Percentiles rank a stretch among this genome's conserved stretches.
phyloP scores from a whole-genome alignment of 1,140 invertebrate species.

The Chironomus striatipennis region DNA sequence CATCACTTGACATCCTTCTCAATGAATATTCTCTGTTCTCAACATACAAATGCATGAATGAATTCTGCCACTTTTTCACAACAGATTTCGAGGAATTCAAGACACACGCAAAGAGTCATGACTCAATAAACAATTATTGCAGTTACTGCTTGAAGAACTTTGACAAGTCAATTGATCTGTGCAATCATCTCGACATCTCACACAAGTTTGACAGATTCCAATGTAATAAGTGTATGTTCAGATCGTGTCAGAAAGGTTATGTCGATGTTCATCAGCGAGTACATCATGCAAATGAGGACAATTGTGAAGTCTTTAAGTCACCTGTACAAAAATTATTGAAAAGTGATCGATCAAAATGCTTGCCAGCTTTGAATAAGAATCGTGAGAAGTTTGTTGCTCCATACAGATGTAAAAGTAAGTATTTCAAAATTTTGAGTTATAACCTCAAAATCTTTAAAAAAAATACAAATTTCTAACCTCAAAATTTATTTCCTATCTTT shows the following conservation, averaged over 20 bases:
- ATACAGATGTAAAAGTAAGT: neutral
- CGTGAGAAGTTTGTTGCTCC: neutral
- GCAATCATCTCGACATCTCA: neutral
- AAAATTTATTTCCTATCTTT: too few relatives aligned
- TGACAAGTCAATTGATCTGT: neutral
- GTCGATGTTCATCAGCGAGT: neutral
- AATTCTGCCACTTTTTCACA: neutral
- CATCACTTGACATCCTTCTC: neutral
- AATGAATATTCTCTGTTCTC: neutral
- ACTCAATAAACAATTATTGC: neutral
- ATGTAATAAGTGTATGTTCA: neutral
- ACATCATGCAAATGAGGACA: neutral
- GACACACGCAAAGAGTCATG: neutral
- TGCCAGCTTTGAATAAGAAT: neutral
- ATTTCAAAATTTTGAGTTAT: too few relatives aligned
- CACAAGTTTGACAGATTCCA: neutral
- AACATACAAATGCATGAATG: neutral
- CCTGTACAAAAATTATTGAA: neutral
- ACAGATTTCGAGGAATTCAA: neutral
- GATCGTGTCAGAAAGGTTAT: neutral
- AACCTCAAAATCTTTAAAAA: too few relatives aligned
- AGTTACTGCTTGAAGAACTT: neutral
- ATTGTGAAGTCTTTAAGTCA: neutral
- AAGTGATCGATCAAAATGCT: neutral
- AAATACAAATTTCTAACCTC: too few relatives aligned